A percentile compares a stretch with the other conserved stretches of the same genome.
Evolutionary conservation across 2,888 invertebrate genomes (phyloP).

Genomic region (Chloroclysta siterata): DNA sequence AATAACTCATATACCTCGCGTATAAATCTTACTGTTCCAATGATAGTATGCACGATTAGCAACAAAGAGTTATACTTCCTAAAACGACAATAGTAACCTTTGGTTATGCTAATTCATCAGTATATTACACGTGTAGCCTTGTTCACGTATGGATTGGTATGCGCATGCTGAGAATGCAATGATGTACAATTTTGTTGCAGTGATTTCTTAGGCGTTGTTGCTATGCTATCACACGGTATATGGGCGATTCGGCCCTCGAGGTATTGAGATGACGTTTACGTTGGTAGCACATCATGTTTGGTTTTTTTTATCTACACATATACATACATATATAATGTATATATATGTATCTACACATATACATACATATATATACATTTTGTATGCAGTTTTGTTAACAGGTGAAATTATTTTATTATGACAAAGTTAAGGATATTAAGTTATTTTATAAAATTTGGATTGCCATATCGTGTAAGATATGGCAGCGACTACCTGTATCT

Average conservation of each 20-base stretch:
- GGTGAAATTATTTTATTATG: too few relatives aligned
- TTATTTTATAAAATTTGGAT: neutral
- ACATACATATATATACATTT: too few relatives aligned
- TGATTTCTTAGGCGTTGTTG: conserved; percentile 6
- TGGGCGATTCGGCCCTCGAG: too few relatives aligned
- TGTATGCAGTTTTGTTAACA: too few relatives aligned
- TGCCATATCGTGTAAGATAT: neutral
- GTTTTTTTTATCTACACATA: too few relatives aligned
- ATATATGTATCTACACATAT: too few relatives aligned
- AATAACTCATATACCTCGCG: neutral
- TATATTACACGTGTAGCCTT: conserved; percentile 75
- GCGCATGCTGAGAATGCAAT: conserved; percentile 42
- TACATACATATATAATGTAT: too few relatives aligned
- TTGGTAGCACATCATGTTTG: conserved; percentile 1
- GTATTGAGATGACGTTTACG: too few relatives aligned
- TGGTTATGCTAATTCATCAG: conserved; percentile 55
- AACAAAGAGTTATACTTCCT: conserved; percentile 35
- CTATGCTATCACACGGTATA: too few relatives aligned
- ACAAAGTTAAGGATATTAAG: too few relatives aligned
- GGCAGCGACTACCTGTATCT: neutral
- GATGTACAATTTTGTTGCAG: conserved; percentile 11
- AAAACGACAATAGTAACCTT: conserved; percentile 46
- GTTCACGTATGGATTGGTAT: conserved; percentile 52
- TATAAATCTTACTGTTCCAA: neutral
- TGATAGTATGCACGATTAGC: neutral